Evolutionary conservation across 1,140 invertebrate species (phyloP), one percentile per base, ranked within the genome.

Genomic region (Procambarus virginalis): DNA sequence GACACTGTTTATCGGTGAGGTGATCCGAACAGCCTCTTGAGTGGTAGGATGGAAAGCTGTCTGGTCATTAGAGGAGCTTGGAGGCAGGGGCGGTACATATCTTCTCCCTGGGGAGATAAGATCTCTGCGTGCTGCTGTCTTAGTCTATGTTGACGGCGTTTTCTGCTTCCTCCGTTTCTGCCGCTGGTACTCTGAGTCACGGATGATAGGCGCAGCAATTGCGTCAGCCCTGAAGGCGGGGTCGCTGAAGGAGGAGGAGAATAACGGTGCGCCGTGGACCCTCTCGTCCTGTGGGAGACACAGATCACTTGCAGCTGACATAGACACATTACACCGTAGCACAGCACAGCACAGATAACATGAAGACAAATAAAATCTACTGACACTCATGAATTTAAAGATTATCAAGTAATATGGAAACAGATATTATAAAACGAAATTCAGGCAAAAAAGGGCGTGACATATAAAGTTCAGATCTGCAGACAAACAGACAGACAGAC

Each of bases 61-160:
- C 51, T 55, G 51, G 3, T 17, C 48, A 12, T 51, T 84, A 20
- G 60, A 9, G 82, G 9, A 45, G 82, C 76, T 6, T 46, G 86
- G 79, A 51, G 64, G 79, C 22, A 76, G 49, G 0, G 86, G 79
- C 10, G 86, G 79, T 10, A 89, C 79, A 10, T 89, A 82, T 79
- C 86, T 8, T 73, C 34, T 22, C 60, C 86, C 17, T 88, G 86
- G 17, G n/a, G 86, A 17, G 60, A 20, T 3, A 55, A 17, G 3
- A 5, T 60, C 12, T 55, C 77, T 51, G 10, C 79, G 2, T 64
- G 60, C 3, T 64, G 60, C 17, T 64, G 60, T n/a, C 48, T 51
- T 2, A 58, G 76, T 60, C 84, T 77, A n/a, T 86, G 85, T 46
- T 87, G 55, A n/a, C 85, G 55, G n/a, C 77, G 77, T 20, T 45